A percentile compares a stretch with the other conserved stretches of the same genome.
phyloP scores from a whole-genome alignment of 2,113 vertebrate genomes.

The Myiozetetes cayanensis region DNA sequence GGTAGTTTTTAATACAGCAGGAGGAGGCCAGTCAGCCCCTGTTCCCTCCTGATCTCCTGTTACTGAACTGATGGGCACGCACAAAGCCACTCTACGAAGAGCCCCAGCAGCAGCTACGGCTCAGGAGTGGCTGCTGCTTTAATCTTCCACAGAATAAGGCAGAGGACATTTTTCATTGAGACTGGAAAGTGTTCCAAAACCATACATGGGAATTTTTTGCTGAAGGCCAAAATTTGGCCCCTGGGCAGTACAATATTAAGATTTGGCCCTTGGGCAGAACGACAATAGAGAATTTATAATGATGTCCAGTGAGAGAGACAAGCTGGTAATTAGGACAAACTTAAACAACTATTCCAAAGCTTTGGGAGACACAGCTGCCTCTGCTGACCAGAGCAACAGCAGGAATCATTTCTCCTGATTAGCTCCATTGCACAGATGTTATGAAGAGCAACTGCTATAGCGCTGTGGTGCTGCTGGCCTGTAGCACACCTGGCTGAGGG shows the following conservation, averaged over 20 bases:
- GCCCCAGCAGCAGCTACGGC: background rate
- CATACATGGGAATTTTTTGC: background rate
- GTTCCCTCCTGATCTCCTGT: background rate
- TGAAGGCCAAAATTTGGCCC: background rate
- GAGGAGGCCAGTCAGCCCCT: background rate
- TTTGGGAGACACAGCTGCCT: constrained; percentile 24
- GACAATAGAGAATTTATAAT: background rate
- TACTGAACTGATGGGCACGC: too few species aligned
- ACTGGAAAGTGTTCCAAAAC: background rate
- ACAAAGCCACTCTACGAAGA: background rate
- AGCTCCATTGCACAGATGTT: background rate
- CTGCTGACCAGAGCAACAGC: background rate
- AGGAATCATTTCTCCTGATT: background rate
- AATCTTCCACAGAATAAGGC: background rate
- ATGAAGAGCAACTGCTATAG: background rate
- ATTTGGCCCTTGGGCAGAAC: background rate
- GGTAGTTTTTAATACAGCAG: background rate
- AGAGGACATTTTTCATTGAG: background rate
- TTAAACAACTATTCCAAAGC: background rate
- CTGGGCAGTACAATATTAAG: background rate
- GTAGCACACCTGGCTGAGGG: background rate
- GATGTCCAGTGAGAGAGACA: constrained; percentile 15
- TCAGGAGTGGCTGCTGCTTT: background rate
- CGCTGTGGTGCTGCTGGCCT: background rate
- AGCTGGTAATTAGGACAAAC: background rate